Evolutionary conservation across 2,113 vertebrate genomes (phyloP).

Genomic region (Coracopsis vasa): DNA sequence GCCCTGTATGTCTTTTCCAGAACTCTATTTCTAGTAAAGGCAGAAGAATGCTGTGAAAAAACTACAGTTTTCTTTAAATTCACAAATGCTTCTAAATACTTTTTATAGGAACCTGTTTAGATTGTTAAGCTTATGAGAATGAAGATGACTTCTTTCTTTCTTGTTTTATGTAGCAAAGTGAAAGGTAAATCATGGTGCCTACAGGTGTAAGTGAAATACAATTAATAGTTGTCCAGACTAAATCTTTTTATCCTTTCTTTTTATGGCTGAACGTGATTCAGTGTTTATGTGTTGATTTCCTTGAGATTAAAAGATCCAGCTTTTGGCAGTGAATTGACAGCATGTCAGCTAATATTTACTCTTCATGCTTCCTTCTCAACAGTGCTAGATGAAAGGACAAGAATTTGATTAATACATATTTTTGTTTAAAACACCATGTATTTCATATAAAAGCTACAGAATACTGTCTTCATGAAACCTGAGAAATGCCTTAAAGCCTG

Average conservation of each 20-base stretch:
- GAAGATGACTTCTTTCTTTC: neutral
- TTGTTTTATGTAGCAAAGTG: neutral
- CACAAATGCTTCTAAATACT: neutral
- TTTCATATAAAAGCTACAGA: neutral
- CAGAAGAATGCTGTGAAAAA: neutral
- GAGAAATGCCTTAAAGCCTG: neutral
- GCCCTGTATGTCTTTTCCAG: neutral
- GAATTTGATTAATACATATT: neutral
- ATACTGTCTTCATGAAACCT: neutral
- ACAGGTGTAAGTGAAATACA: neutral
- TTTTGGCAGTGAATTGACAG: neutral
- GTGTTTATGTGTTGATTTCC: neutral
- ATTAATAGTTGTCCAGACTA: neutral
- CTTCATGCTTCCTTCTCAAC: neutral
- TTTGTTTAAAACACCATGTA: neutral
- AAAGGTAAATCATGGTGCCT: neutral
- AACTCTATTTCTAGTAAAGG: neutral
- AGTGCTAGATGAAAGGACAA: neutral
- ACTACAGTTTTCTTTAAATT: neutral
- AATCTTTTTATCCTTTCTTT: neutral
- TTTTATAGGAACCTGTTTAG: neutral
- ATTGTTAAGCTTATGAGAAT: neutral
- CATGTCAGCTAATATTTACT: neutral
- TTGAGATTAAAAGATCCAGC: neutral
- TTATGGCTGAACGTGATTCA: neutral